Evolutionary conservation across 2,797 vertebrate species (phyloP), one percentile per base, ranked within the genome.

Genomic region (Leptatherina wallacei): DNA sequence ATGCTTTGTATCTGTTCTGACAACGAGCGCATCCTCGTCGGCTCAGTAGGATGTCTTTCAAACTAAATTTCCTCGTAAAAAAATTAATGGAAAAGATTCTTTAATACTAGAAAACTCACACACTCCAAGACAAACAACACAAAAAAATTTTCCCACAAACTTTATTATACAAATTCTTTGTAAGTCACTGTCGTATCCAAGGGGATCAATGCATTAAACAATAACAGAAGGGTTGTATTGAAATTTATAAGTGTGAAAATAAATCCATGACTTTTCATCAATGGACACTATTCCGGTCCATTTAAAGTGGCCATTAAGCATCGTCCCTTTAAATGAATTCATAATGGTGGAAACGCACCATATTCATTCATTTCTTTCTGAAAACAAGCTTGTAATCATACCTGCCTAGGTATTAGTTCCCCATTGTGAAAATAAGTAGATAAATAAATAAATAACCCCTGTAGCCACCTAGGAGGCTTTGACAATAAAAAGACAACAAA

Each of bases 161-260:
- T 95, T 95, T 95, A 95, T 95, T 95, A 89, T 94, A 94, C 94
- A 95, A 95, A 94, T 92, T 89, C 79, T 89, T 85, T 86, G 88
- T 91, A 84, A 90, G 78, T 92, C 81, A 91, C 88, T 88, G 89
- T 90, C 62, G 87, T 93, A 93, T 91, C 84, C 89, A 91, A 93
- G 92, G 91, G 89, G 86, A 82, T 87, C 82, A 80, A 91, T 92
- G 89, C 78, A 84, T 87, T 87, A 61, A 85, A 89, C 73, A 89
- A 90, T 86, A 92, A 89, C 75, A 89, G 89, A 88, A 91, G 83
- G 71, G 71, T 78, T 47, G 36, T 73, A 90, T 89, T 67, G 61
- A 90, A 91, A 85, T 88, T 77, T 80, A 82, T 82, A 88, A 73
- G 67, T 83, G 85, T 92, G 85, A 86, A 92, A 93, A 89, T 88